Base-by-base conservation (phyloP, 2,888 invertebrate species). In the Sepiola atlantica region DNA sequence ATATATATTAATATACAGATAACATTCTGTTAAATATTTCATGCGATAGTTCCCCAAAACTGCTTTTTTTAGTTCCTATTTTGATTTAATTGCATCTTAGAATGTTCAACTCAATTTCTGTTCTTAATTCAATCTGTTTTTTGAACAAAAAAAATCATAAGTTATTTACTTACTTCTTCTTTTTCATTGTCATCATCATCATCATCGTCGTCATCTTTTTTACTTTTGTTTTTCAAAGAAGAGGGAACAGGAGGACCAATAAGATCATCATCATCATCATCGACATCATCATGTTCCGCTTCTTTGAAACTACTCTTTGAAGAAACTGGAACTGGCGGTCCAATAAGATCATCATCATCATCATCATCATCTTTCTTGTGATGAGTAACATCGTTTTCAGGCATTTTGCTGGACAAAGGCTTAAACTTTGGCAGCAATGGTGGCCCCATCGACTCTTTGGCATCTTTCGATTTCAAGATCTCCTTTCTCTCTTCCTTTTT, bases 311-410 rank as follows among this genome's bases (percentile, higher is more conserved):
- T 92, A 91, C 55, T 61, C 35, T 93, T 95, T 92, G 94, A 94
- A 91, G 94, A 94, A 35, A 95, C 94, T 90, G 96, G 95, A 90
- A 95, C 28, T 24, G 96, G 96, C 91, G 96, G 96, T 55, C 96
- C 96, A 55, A 96, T 96, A 94, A 95, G 95, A 35, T 96, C 96
- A 77, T 96, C 96, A 92, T 96, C 96, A 21, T 97, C 97, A 94
- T 97, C 97, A 12, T 97, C 97, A 90, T 92, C 57, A 61, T 21
- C 28, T 61, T 24, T 28, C 61, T 61, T 61, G 10, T 61, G 61
- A 61, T 10, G 10, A 24, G 24, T 24, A 24, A 61, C 61, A 24
- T 77, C 61, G 8, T 61, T 12, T 61, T 61, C n/a, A n/a, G 77
- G 28, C n/a, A 12, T n/a, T n/a, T 93, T 91, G 90, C 91, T 55